These are phyloP conservation scores for Tetraneura akinire DNA, from an alignment of 1,140 invertebrate species.

Conservation along the genomic window DNA sequence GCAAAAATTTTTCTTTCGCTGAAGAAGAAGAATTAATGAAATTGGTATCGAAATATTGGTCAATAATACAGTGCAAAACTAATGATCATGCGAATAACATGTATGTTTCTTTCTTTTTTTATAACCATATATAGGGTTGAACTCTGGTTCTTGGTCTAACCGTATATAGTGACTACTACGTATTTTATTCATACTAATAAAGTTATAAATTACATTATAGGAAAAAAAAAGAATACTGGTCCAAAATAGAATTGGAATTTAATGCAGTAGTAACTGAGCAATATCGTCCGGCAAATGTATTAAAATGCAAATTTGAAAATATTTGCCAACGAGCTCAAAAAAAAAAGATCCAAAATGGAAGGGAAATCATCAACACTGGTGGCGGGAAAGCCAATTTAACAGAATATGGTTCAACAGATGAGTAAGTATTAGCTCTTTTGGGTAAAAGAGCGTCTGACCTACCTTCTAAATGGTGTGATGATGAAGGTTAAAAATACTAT, in stretches of 20 bases:
- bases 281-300: not conserved
- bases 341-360: not conserved
- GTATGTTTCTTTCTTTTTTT: not conserved
- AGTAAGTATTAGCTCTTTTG: not conserved
- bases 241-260: not conserved
- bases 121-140: too few relatives aligned
- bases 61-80: not conserved
- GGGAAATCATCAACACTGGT: not conserved
- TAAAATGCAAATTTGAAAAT: constrained; percentile 14
- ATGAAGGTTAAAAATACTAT: not conserved
- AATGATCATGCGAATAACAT: not conserved
- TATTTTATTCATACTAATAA: too few relatives aligned
- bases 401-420: not conserved
- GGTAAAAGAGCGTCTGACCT: not conserved
- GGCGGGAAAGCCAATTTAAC: not conserved
- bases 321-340: constrained; percentile 12
- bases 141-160: too few relatives aligned
- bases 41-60: not conserved
- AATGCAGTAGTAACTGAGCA: not conserved
- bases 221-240: not conserved
- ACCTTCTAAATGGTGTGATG: not conserved
- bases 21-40: not conserved
- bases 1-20: not conserved
- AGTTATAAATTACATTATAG: not conserved
- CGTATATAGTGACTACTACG: too few relatives aligned